Evolutionary conservation across 2,888 invertebrate species (phyloP).

Genomic region (Drosophila acutilabella): DNA sequence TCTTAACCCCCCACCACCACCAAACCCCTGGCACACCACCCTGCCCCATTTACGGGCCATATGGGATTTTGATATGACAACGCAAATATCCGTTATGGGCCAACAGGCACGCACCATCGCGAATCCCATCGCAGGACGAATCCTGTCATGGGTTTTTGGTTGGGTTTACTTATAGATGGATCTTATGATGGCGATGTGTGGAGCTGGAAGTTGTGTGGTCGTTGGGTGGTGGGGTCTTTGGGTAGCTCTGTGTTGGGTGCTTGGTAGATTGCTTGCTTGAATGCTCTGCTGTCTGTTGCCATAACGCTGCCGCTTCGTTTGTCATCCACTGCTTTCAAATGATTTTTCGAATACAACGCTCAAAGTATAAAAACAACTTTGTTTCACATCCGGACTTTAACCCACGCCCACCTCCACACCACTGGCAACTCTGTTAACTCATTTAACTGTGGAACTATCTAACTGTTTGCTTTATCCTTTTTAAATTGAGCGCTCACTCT

Average conservation of each 20-base stretch:
- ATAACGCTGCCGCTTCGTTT: conserved; percentile 41
- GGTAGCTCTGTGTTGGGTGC: conserved; percentile 1
- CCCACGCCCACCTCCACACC: no score
- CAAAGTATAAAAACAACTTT: conserved; percentile 20
- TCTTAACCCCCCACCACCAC: conserved; percentile 25
- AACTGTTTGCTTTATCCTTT: conserved; percentile 5
- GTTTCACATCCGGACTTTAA: conserved; percentile 16
- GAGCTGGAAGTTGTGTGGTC: no score
- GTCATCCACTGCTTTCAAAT: conserved; percentile 30
- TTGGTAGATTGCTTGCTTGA: conserved; percentile 3
- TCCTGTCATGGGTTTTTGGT: conserved; percentile 34
- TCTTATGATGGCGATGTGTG: neutral
- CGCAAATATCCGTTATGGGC: conserved; percentile 82
- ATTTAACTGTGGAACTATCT: conserved; percentile 24
- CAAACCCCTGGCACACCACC: conserved; percentile 21
- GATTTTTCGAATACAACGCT: conserved; percentile 21
- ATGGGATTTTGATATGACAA: conserved; percentile 85
- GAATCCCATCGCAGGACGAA: conserved; percentile 28
- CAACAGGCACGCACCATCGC: conserved; percentile 72
- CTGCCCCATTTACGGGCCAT: conserved; percentile 82
- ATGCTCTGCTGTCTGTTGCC: conserved; percentile 38
- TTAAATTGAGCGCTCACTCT: conserved; percentile 20
- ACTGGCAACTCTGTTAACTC: conserved; percentile 17
- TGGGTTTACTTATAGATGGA: conserved; percentile 39
- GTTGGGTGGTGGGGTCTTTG: neutral